Evolutionary conservation across 2,797 vertebrate species (phyloP).

Genomic region (Cygnus olor): DNA sequence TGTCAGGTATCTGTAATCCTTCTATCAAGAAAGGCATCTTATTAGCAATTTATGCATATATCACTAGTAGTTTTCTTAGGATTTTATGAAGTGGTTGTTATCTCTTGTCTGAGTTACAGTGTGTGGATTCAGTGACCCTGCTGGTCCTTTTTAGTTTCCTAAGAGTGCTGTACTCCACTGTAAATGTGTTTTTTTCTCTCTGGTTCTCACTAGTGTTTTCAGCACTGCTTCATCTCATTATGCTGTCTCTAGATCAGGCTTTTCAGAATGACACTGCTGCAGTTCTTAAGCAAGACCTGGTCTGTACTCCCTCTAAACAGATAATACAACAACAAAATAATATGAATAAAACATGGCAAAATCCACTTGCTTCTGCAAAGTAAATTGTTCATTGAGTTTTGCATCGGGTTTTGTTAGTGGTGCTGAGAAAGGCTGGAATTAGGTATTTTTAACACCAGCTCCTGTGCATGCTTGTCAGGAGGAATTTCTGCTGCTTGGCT

Average conservation of each 20-base stretch:
- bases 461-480: rapidly evolving
- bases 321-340: neutral
- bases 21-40: neutral
- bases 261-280: neutral
- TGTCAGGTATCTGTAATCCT: neutral
- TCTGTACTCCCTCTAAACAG: neutral
- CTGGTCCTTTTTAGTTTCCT: neutral
- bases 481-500: rapidly evolving
- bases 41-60: neutral
- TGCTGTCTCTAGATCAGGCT: neutral
- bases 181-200: neutral
- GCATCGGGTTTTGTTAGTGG: neutral
- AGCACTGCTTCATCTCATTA: rapidly evolving
- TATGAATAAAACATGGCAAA: neutral
- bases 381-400: neutral
- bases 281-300: neutral
- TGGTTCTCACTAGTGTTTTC: neutral
- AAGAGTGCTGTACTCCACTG: neutral
- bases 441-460: neutral
- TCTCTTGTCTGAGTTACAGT: neutral
- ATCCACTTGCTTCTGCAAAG: neutral
- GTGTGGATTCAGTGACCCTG: neutral
- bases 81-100: neutral
- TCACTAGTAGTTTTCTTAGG: neutral
- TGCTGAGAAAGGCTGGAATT: neutral